Percentiles rank a stretch among this genome's conserved stretches.
These are phyloP conservation scores for Tetramorium parvispinum DNA, from an alignment of 1,140 invertebrate genomes.

Conservation along the genomic window DNA sequence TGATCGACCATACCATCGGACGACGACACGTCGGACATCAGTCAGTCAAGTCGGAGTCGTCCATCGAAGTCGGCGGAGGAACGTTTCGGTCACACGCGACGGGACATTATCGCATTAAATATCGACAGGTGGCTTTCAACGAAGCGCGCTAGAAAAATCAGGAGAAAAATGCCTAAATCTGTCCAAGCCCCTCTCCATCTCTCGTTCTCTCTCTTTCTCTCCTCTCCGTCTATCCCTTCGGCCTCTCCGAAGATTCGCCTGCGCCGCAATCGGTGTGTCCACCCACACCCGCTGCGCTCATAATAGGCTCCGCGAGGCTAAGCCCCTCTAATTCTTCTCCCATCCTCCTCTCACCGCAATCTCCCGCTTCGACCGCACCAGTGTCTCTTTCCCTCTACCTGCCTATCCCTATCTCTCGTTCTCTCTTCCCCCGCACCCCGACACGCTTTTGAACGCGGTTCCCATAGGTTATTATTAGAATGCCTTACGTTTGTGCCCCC, in stretches of 20 bases:
- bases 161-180: conserved; percentile 78
- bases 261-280: conserved; percentile 69
- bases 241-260: conserved; percentile 21
- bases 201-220: neutral
- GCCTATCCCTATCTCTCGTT: conserved; percentile 37
- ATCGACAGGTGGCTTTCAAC: conserved; percentile 84
- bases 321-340: conserved; percentile 77
- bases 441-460: conserved; percentile 76
- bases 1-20: conserved; percentile 49
- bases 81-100: conserved; percentile 79
- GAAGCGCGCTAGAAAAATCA: conserved; percentile 75
- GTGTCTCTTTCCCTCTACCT: conserved; percentile 55
- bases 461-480: conserved; percentile 86
- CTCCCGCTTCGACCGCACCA: neutral
- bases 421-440: conserved; percentile 43
- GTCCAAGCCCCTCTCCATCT: conserved; percentile 31
- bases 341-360: neutral
- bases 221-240: conserved; percentile 1
- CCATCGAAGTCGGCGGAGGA: conserved; percentile 75
- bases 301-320: conserved; percentile 80
- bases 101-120: conserved; percentile 84
- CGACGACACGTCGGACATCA: conserved; percentile 70
- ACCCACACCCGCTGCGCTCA: conserved; percentile 78
- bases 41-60: conserved; percentile 76
- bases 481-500: conserved; percentile 76